These are phyloP conservation scores for Trichonephila inaurata DNA, from an alignment of 1,140 invertebrate genomes.

Conservation along the genomic window DNA sequence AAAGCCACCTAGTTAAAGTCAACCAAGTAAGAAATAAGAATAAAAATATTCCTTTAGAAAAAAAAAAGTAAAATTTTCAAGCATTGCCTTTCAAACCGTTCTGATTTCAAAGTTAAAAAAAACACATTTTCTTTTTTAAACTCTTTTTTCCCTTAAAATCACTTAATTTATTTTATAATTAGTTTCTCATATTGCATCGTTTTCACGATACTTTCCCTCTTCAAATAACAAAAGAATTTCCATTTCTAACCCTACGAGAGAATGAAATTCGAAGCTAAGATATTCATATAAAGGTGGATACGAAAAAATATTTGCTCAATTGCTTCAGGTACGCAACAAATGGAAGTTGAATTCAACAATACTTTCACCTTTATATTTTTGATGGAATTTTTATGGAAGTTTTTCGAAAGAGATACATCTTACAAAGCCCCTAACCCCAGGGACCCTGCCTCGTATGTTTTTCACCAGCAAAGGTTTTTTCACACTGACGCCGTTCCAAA, in stretches of 20 bases:
- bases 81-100: too few relatives aligned
- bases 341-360: constrained; percentile 36
- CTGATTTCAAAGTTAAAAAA: too few relatives aligned
- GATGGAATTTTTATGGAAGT: constrained; percentile 61
- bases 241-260: not conserved
- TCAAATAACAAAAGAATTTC: not conserved
- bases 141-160: too few relatives aligned
- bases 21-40: too few relatives aligned
- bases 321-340: constrained; percentile 14
- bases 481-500: constrained; percentile 27
- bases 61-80: too few relatives aligned
- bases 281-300: not conserved
- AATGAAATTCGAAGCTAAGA: not conserved
- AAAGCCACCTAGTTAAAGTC: too few relatives aligned
- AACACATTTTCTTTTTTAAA: too few relatives aligned
- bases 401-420: constrained; percentile 52
- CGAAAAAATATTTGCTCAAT: not conserved
- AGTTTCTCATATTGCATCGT: too few relatives aligned
- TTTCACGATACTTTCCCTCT: not conserved
- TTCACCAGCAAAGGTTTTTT: constrained; percentile 25
- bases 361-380: constrained; percentile 53
- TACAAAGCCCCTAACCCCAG: constrained; percentile 43
- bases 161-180: too few relatives aligned
- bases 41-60: too few relatives aligned
- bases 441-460: constrained; percentile 31